Evolutionary conservation across 2,888 invertebrate species (phyloP).

Genomic region (Choristoneura rosaceana): DNA sequence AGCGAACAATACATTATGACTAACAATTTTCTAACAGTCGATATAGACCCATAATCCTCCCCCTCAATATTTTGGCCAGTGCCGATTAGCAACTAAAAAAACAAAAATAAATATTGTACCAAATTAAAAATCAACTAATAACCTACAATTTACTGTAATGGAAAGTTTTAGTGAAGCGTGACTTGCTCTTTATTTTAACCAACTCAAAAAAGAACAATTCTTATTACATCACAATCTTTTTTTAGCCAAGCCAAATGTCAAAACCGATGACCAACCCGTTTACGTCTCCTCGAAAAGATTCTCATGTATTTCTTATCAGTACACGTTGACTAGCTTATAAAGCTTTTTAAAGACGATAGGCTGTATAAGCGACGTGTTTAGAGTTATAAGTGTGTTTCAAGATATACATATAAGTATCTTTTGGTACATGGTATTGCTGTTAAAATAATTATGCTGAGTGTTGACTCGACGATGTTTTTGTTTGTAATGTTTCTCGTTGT

Average conservation of each 20-base stretch:
- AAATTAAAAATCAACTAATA: too few relatives aligned
- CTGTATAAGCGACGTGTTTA: constrained; percentile 6
- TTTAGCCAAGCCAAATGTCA: constrained; percentile 4
- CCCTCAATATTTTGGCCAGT: too few relatives aligned
- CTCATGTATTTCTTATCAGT: constrained; percentile 10
- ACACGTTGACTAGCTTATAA: constrained; percentile 8
- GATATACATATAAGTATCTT: background rate
- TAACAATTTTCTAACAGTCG: too few relatives aligned
- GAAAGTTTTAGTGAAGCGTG: background rate
- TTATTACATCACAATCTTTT: background rate
- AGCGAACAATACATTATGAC: too few relatives aligned
- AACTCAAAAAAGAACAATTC: too few relatives aligned
- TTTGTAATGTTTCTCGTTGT: too few relatives aligned
- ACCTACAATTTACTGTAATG: too few relatives aligned
- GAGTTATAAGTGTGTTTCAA: background rate
- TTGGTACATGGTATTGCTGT: constrained; percentile 12
- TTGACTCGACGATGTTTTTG: too few relatives aligned
- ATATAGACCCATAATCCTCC: too few relatives aligned
- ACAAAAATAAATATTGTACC: too few relatives aligned
- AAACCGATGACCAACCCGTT: constrained; percentile 6
- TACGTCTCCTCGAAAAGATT: constrained; percentile 3
- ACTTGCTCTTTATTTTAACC: background rate
- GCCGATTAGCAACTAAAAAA: too few relatives aligned
- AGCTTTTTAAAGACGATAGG: constrained; percentile 11
- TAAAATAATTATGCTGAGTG: constrained; percentile 4